Base-by-base conservation (phyloP, 1,140 invertebrate genomes). In the Nephotettix cincticeps region DNA sequence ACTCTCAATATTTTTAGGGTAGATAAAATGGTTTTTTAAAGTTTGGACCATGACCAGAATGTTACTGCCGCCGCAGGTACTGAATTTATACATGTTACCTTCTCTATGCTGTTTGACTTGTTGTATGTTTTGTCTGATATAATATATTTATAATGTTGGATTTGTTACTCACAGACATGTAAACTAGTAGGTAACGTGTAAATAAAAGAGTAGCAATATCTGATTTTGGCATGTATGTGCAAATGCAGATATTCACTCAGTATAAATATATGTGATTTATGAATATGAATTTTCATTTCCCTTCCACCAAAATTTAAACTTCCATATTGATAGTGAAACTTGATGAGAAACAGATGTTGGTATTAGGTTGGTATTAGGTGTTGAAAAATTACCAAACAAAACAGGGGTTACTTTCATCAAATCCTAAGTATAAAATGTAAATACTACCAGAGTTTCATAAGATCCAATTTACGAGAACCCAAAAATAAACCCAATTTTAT, bases 1-100 rank as follows among this genome's bases (percentile, higher is more conserved):
- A 36, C 32, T 36, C 32, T 36, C 14, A 36, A 36, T 36, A 36
- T 36, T 36, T 36, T 36, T 36, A 36, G 32, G 4, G 32, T 36
- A 36, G 32, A 36, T 36, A 36, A 36, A 36, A 36, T 4, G 4
- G 32, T 36, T 36, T 36, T 36, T 36, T 36, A 6, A 4, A 36
- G 14, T 6, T 6, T 36, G 32, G 32, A 36, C 32, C 32, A 36
- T 36, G 32, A 36, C 32, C 32, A 36, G 32, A 23, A 61, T 51
- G 47, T 51, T 51, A 61, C 56, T 61, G 56, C 56, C 56, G 9
- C 28, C 23, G 56, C 56, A 61, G 56, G 56, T 61, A 61, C 56
- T 61, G 56, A 61, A 28, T 61, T 61, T 61, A 61, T 61, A 27
- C 13, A 61, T 61, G 56, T 61, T 61, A 61, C 56, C 56, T 61